A percentile compares a stretch with the other conserved stretches of the same genome.
Conservation (phyloP, 1,140 invertebrate species). For the Anoplolepis gracilipes region DNA sequence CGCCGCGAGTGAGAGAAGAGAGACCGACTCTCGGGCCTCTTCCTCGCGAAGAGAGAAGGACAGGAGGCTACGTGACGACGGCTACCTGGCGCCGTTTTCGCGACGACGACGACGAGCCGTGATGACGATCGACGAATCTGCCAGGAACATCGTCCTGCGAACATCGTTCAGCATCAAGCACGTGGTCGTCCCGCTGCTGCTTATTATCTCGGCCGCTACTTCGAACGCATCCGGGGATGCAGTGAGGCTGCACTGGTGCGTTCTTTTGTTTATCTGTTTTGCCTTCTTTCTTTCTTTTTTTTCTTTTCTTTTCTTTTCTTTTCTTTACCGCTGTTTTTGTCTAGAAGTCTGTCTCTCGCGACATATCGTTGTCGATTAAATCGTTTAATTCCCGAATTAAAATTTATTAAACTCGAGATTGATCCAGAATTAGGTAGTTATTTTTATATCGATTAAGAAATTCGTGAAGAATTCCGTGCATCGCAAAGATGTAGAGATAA, state of each 20-base stretch:
- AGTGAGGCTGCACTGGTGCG: conserved; percentile 56
- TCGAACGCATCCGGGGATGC: neutral
- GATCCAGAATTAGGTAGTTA: neutral
- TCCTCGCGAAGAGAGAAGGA: conserved; percentile 17
- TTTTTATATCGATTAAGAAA: conserved; percentile 14
- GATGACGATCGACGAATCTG: conserved; percentile 61
- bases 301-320: no score
- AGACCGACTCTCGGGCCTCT: conserved; percentile 38
- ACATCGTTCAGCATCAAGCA: conserved; percentile 40
- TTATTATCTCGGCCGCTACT: neutral
- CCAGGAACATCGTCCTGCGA: conserved; percentile 34
- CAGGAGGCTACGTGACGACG: neutral
- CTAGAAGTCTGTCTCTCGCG: neutral
- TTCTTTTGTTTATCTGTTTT: conserved; percentile 44
- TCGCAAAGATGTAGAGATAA: conserved; percentile 36
- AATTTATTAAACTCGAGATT: neutral
- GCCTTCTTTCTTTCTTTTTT: neutral
- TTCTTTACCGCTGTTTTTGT: neutral
- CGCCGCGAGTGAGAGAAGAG: conserved; percentile 52
- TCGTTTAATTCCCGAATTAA: neutral
- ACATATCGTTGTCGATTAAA: neutral
- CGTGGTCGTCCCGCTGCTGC: conserved; percentile 62
- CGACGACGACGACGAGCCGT: conserved; percentile 52
- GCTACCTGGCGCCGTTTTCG: conserved; percentile 64
- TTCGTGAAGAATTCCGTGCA: no score